These are phyloP conservation scores for Drosophila persimilis DNA, from an alignment of 1,140 invertebrate species.

Conservation along the genomic window DNA sequence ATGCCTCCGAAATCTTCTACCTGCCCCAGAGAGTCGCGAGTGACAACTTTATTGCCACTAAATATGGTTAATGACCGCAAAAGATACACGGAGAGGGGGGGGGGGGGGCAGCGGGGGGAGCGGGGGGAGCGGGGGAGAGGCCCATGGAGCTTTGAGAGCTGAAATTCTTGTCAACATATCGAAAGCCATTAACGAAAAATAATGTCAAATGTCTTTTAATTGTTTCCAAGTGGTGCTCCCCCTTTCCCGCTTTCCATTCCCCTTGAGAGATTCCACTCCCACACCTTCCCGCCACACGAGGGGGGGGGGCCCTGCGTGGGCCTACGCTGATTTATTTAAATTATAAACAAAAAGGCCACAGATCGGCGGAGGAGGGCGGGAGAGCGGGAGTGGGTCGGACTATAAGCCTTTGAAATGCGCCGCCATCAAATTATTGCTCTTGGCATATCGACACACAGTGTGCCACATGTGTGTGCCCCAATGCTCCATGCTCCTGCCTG, in stretches of 20 bases:
- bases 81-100: not conserved
- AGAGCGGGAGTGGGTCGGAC: not conserved
- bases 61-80: slow-evolving; percentile 74
- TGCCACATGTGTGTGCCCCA: slow-evolving; percentile 65
- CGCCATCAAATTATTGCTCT: slow-evolving; percentile 70
- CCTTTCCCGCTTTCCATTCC: slow-evolving; percentile 3
- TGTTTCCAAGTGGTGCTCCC: slow-evolving; percentile 56
- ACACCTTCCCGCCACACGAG: not conserved
- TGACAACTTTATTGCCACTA: slow-evolving; percentile 77
- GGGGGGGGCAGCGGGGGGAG: not conserved
- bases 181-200: slow-evolving; percentile 63
- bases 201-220: slow-evolving; percentile 74
- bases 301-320: slow-evolving; percentile 57
- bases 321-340: slow-evolving; percentile 59
- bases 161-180: slow-evolving; percentile 54
- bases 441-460: slow-evolving; percentile 53
- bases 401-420: slow-evolving; percentile 57
- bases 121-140: slow-evolving; percentile 6
- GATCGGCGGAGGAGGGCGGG: not conserved
- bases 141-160: slow-evolving; percentile 7
- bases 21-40: slow-evolving; percentile 44
- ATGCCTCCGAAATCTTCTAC: slow-evolving; percentile 43
- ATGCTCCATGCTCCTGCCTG: not conserved
- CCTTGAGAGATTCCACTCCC: slow-evolving; percentile 25
- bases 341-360: slow-evolving; percentile 56